Percentiles rank a stretch among this genome's conserved stretches.
phyloP scores from a whole-genome alignment of 2,797 vertebrate species.

The Chaenodraco wilsoni region DNA sequence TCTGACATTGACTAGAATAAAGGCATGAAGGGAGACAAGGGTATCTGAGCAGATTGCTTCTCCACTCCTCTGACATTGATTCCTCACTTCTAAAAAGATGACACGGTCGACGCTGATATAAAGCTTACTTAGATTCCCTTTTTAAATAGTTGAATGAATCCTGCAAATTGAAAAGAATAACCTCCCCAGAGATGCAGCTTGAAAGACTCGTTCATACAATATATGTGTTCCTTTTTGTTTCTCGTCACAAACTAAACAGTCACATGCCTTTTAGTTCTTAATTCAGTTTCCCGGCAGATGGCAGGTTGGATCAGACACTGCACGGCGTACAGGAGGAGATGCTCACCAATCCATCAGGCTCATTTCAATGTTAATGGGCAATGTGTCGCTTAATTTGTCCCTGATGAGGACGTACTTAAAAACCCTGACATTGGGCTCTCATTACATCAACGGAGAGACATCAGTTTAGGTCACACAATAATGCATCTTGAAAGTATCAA shows the following conservation, averaged over 20 bases:
- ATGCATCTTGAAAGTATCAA: constrained; percentile 12
- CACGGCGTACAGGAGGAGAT: constrained; percentile 28
- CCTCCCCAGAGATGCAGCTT: constrained; percentile 3
- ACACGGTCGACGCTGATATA: background rate
- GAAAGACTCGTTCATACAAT: constrained; percentile 25
- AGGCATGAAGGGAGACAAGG: constrained; percentile 7
- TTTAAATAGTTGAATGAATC: constrained; percentile 11
- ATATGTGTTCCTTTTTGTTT: background rate
- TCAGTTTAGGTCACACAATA: constrained; percentile 11
- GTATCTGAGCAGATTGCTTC: constrained; percentile 16
- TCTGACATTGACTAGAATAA: constrained; percentile 36
- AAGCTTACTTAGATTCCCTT: background rate
- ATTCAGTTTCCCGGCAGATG: constrained; percentile 66
- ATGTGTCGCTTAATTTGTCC: constrained; percentile 63
- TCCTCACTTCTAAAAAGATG: constrained; percentile 27
- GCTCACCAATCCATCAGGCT: constrained; percentile 69
- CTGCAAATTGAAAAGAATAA: constrained; percentile 11
- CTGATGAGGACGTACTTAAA: constrained; percentile 68
- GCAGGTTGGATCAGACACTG: constrained; percentile 65
- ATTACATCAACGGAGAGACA: constrained; percentile 24
- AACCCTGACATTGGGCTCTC: constrained; percentile 53
- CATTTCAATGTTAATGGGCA: constrained; percentile 68
- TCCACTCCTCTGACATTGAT: constrained; percentile 45
- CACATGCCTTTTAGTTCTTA: constrained; percentile 19
- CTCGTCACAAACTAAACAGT: constrained; percentile 40